Evolutionary conservation across 2,113 vertebrate genomes (phyloP), one percentile per base, ranked within the genome.

Genomic region (Petrocephalus microphthalmus): DNA sequence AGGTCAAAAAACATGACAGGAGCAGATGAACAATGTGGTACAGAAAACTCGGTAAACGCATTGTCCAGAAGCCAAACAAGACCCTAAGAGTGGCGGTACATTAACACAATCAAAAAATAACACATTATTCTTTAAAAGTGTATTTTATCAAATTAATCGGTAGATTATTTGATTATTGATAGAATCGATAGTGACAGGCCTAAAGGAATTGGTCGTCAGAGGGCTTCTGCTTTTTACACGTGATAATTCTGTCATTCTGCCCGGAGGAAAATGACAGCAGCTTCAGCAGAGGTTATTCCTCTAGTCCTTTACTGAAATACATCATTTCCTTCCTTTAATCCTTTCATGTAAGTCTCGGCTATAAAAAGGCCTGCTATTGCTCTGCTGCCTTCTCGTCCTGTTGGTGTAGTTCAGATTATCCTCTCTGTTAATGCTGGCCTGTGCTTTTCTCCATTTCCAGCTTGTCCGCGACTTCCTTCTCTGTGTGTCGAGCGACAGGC

Each of bases 401-500:
- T 29, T 29, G 11, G 60, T 29, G n/a, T 67, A 67, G n/a, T 8
- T 33, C 33, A 42, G 42, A n/a, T n/a, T n/a, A n/a, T 20, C 45
- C 20, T 42, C 78, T 49, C 19, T n/a, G 42, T 49, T 83, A 49
- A 83, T 47, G 19, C 4, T 45, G 42, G 5, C 3, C 19, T 49
- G 2, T 49, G 20, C 81, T 13, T 60, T 81, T 92, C 60, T 54
- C 11, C 52, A 45, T 54, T 1, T 88, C 6, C 92, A 96, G 95
- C 88, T 90, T 1, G 42, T 96, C 60, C 92, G 94, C 92, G 92
- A 42, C 7, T 96, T 96, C 91, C 92, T 96, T 90, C 54, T 82
- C 42, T 90, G 90, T 86, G 88, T 96, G 88, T 92, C 92, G 20
- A 87, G 82, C 8, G 92, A 96, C 90, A 91, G 90, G 3, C 89